phyloP scores from a whole-genome alignment of 2,113 vertebrate genomes.

The Pycnonotus jocosus region DNA sequence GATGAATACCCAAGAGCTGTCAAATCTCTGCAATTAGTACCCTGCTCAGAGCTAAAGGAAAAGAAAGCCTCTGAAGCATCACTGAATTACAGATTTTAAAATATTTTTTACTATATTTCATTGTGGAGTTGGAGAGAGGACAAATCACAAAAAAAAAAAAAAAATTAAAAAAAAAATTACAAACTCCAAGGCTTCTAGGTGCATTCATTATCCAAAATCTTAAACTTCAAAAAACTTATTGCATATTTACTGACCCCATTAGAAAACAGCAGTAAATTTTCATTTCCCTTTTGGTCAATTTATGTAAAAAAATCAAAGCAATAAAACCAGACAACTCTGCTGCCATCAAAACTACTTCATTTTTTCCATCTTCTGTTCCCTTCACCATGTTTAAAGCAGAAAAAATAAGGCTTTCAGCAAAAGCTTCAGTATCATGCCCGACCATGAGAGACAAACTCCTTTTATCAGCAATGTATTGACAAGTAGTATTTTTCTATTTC shows the following conservation, averaged over 20 bases:
- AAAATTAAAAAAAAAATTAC: not conserved
- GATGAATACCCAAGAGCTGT: conserved; percentile 13
- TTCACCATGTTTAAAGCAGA: not conserved
- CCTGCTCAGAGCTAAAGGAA: not conserved
- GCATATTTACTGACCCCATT: not conserved
- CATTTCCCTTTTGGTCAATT: not conserved
- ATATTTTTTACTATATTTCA: not conserved
- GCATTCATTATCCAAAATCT: not conserved
- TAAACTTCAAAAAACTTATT: not conserved
- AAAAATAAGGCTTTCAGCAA: not conserved
- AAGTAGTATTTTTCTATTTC: not conserved
- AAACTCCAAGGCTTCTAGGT: not conserved
- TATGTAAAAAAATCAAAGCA: not conserved
- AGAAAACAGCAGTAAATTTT: not conserved
- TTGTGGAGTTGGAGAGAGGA: not conserved
- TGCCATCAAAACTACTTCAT: not conserved
- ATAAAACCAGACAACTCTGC: not conserved
- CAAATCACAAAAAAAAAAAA: not conserved
- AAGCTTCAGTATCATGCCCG: not conserved
- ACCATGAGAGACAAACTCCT: not conserved
- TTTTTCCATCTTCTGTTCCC: not conserved
- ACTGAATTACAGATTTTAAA: not conserved
- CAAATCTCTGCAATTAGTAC: conserved; percentile 13
- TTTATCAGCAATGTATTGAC: not conserved
- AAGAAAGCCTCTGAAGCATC: conserved; percentile 7